Conservation (phyloP, 2,797 vertebrate genomes). For the Semaprochilodus insignis region DNA sequence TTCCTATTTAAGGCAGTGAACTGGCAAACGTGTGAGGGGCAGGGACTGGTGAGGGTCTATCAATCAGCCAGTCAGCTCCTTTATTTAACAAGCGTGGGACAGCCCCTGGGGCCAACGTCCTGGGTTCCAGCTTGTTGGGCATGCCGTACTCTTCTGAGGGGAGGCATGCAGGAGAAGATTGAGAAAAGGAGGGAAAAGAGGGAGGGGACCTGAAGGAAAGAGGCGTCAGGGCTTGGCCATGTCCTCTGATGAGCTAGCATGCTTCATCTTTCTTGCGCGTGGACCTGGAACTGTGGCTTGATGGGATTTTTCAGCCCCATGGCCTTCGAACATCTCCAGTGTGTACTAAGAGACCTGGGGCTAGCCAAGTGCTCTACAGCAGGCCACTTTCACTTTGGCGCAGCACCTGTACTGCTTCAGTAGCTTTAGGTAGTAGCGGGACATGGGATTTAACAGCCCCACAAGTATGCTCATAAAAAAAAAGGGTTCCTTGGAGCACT, state of each 20-base stretch:
- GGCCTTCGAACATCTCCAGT: slow-evolving; percentile 66
- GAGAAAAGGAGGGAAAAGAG: slow-evolving; percentile 54
- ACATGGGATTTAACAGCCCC: slow-evolving; percentile 42
- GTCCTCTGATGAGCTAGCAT: slow-evolving; percentile 74
- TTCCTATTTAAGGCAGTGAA: slow-evolving; percentile 78
- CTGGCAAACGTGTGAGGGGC: slow-evolving; percentile 75
- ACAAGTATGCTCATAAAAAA: slow-evolving; percentile 8
- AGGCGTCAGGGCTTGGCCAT: slow-evolving; percentile 71
- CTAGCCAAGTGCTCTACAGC: slow-evolving; percentile 38
- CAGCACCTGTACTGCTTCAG: slow-evolving; percentile 29
- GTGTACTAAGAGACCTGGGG: slow-evolving; percentile 35
- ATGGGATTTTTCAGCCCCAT: slow-evolving; percentile 83
- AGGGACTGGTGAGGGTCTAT: slow-evolving; percentile 82
- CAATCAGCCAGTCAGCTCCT: slow-evolving; percentile 88
- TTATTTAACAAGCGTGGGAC: slow-evolving; percentile 90
- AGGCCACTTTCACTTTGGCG: slow-evolving; percentile 31
- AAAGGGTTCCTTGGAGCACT: background rate
- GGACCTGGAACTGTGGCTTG: slow-evolving; percentile 80
- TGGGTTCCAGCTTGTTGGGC: slow-evolving; percentile 82
- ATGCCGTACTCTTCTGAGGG: slow-evolving; percentile 69
- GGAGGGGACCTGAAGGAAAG: slow-evolving; percentile 60
- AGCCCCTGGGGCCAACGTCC: slow-evolving; percentile 81
- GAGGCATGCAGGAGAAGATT: background rate
- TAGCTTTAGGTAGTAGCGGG: slow-evolving; percentile 34
- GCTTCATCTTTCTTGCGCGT: slow-evolving; percentile 83